Conservation (phyloP, 2,888 invertebrate genomes). For the Labia minor region DNA sequence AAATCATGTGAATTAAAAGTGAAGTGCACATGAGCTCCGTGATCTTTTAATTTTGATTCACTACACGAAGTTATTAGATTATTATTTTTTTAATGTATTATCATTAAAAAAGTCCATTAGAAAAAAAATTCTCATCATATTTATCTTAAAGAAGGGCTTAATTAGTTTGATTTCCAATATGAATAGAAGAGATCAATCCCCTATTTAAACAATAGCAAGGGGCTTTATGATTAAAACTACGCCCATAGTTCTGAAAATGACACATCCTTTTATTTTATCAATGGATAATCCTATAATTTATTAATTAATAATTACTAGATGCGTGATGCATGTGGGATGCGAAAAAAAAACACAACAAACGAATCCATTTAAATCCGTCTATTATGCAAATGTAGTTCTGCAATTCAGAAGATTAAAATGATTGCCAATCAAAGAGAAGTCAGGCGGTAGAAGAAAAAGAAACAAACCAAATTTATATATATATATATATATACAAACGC, state of each 20-base stretch:
- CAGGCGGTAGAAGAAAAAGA: background rate
- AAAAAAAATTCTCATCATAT: no score
- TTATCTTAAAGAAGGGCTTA: no score
- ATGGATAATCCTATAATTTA: background rate
- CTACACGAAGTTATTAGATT: no score
- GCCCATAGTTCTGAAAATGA: background rate
- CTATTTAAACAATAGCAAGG: no score
- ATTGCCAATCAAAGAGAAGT: background rate
- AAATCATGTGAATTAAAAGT: no score
- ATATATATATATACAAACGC: background rate
- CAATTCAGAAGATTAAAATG: conserved; percentile 8
- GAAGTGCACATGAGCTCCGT: no score
- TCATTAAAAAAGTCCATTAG: no score
- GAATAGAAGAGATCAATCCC: no score
- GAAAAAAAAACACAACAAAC: background rate
- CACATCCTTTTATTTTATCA: background rate
- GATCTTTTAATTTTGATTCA: no score
- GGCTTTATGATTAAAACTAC: background rate
- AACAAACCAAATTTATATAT: no score
- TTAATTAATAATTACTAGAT: conserved; percentile 7
- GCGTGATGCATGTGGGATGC: background rate
- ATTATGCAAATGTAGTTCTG: conserved; percentile 1
- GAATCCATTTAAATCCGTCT: conserved; percentile 7
- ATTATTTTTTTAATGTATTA: no score
- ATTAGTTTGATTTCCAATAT: no score